Evolutionary conservation across 2,113 vertebrate genomes (phyloP).

Genomic region (Leptodactylus fuscus): DNA sequence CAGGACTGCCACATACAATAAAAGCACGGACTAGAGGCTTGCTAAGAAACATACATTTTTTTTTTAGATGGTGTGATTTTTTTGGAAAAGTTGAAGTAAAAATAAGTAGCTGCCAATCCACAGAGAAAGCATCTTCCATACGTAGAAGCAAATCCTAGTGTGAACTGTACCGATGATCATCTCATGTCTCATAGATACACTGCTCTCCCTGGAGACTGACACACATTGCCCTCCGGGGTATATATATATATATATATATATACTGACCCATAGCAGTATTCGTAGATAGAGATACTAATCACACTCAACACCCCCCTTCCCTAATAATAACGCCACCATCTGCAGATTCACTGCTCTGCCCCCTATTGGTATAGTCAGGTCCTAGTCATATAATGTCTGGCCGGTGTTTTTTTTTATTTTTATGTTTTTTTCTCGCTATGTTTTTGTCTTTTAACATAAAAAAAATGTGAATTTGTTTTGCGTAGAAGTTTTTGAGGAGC

Average conservation of each 20-base stretch:
- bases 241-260: background rate
- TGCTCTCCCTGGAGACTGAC: background rate
- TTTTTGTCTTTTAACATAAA: background rate
- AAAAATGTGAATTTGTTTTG: constrained; percentile 32
- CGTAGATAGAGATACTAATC: background rate
- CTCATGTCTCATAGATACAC: background rate
- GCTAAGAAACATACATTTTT: background rate
- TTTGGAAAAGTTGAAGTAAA: too few species aligned
- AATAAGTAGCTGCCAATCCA: background rate
- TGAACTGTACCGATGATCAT: constrained; percentile 14
- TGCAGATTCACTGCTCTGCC: constrained; percentile 8
- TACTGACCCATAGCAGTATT: background rate
- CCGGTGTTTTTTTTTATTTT: background rate
- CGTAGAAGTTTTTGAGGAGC: background rate
- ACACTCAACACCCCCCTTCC: background rate
- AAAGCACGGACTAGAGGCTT: background rate
- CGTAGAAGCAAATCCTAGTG: background rate
- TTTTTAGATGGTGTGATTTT: background rate
- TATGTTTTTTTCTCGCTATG: background rate
- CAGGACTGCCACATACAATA: background rate
- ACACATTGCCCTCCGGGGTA: background rate
- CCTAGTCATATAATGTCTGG: background rate
- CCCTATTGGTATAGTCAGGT: background rate
- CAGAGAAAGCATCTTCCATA: background rate
- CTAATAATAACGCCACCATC: background rate